Evolutionary conservation across 2,797 vertebrate species (phyloP).

Genomic region (Helostoma temminkii): DNA sequence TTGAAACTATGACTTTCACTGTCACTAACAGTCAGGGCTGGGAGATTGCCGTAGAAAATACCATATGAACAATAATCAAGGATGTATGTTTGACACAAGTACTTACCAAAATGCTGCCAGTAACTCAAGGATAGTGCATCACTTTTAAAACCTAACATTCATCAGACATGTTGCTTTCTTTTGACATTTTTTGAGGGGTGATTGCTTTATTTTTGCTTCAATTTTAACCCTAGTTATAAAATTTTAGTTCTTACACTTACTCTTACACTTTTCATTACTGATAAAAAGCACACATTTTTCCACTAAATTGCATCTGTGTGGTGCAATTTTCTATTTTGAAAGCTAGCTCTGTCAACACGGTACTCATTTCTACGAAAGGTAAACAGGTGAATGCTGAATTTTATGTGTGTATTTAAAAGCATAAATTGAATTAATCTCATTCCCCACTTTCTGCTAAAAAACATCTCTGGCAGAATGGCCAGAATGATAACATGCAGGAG

Average conservation of each 20-base stretch:
- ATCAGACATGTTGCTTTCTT: too few relatives aligned
- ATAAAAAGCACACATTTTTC: not conserved
- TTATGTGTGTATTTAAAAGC: not conserved
- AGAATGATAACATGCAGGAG: not conserved
- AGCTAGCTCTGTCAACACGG: slow-evolving; percentile 1
- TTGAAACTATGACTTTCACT: too few relatives aligned
- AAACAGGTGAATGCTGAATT: not conserved
- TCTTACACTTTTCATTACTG: not conserved
- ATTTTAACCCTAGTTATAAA: not conserved
- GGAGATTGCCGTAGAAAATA: not conserved
- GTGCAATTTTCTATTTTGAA: not conserved
- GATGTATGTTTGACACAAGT: not conserved
- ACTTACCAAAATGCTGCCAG: not conserved
- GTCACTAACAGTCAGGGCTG: not conserved
- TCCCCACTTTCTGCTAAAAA: not conserved
- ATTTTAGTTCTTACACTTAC: too few relatives aligned
- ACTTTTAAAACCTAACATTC: too few relatives aligned
- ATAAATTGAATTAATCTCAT: not conserved
- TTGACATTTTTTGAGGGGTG: not conserved
- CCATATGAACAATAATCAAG: not conserved
- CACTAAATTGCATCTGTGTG: not conserved
- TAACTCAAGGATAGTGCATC: not conserved
- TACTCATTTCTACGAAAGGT: not conserved
- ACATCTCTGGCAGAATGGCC: not conserved
- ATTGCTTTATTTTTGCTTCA: not conserved